Base-by-base conservation (phyloP, 2,113 vertebrate genomes). In the Colius striatus region DNA sequence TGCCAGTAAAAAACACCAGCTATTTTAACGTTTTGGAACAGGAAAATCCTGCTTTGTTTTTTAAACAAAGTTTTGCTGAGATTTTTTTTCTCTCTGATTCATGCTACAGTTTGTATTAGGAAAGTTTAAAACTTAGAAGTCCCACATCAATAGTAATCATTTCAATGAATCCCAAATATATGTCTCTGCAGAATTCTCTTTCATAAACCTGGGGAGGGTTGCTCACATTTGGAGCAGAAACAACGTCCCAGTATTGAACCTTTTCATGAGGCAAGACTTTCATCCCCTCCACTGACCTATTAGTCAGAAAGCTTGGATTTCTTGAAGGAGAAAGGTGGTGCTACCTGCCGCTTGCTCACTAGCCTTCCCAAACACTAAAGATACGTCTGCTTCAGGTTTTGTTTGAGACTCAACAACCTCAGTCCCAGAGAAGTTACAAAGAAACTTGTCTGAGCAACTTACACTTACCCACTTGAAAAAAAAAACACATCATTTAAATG, bases 401-500 rank as follows among this genome's bases (percentile, higher is more conserved):
- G 27, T 71, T 58, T 81, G 36, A 82, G 61, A 47, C 32, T 84
- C 10, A 0, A 54, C 2, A 2, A 92, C 36, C 80, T 94, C 88
- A 92, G 62, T 54, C 48, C 80, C 61, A 86, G 68, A 74, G 38
- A 95, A 89, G 23, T 55, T 84, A 84, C 27, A 65, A 81, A 84
- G 66, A 85, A 84, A 90, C 86, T 96, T 95, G 93, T 84, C 84
- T 89, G 92, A 92, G 88, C 94, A 96, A 78, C 73, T 93, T 92
- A 81, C 53, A 0, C 38, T 90, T 88, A 76, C 72, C 88, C 90
- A 77, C 73, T 94, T 89, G 61, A 92, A 92, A 83, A 95, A 96
- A 75, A 66, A 96, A 95, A 93, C 88, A 92, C 74, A 87, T 88
- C 74, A 87, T 88, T 88, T 65, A 84, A 92, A 89, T 72, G 48